Base-by-base conservation (phyloP, 2,888 invertebrate genomes). In the Caenorhabditis panamensis region DNA sequence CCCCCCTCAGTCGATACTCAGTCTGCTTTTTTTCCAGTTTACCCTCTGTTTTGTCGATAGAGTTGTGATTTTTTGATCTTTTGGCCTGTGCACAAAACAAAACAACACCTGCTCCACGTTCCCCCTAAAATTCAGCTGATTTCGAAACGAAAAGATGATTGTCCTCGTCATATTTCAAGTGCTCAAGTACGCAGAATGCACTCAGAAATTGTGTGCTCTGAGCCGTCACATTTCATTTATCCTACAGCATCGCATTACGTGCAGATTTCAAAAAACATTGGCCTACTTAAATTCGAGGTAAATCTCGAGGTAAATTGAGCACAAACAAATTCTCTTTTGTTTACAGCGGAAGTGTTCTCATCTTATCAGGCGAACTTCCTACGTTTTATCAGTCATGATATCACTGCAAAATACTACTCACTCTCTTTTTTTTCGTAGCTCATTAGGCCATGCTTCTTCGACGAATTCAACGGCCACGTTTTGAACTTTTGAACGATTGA, bases 141-240 rank as follows among this genome's bases (percentile, higher is more conserved):
- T n/a, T 41, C 41, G 13, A 6, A 41, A 9, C 41, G 41, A 41
- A 9, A 13, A 41, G 3, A 9, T 41, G 36, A 36, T 36, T 36
- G 5, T 36, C 16, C 16, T 3, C 41, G 41, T 41, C 16, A 3
- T 41, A 9, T 41, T 41, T 41, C 41, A 44, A 66, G 66, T 67
- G 47, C 67, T 47, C 22, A 37, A 13, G 64, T 53, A 66, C 64
- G 64, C 16, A 37, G 49, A 24, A 37, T 53, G 64, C 64, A 66
- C 64, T 54, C 64, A 22, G 13, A 11, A 22, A 41, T 20, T 36
- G 20, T 41, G 2, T 26, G 58, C n/a, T 1, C 9, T 36, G 26
- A 56, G 26, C 24, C n/a, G n/a, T n/a, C n/a, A n/a, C n/a, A 16
- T n/a, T 20, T 5, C 59, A 41, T 37, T n/a, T n/a, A n/a, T n/a